Conservation (phyloP, 2,888 invertebrate species). For the Taenaris catops region DNA sequence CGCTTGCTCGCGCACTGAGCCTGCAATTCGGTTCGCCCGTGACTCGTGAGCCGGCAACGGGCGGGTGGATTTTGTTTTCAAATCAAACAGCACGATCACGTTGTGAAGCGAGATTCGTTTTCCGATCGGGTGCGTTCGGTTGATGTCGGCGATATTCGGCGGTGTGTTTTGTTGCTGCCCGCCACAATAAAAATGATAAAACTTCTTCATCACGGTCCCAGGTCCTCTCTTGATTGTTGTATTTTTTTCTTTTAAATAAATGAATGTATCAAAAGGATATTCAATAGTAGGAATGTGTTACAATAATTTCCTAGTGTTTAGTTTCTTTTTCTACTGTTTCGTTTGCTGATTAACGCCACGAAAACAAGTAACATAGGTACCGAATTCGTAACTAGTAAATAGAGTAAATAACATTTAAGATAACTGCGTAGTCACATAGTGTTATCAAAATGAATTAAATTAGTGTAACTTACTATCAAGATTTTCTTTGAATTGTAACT, state of each 20-base stretch:
- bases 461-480: too few species aligned
- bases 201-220: conserved; percentile 23
- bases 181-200: conserved; percentile 34
- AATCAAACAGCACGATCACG: conserved; percentile 70
- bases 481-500: too few species aligned
- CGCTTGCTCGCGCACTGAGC: conserved; percentile 79
- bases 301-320: too few species aligned
- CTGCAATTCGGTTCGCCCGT: conserved; percentile 38
- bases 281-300: too few species aligned
- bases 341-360: too few species aligned
- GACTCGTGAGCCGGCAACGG: conserved; percentile 39
- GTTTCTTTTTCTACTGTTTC: too few species aligned
- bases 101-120: conserved; percentile 69
- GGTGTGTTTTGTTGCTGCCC: conserved; percentile 44
- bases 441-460: too few species aligned
- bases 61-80: conserved; percentile 65
- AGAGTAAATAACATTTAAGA: too few species aligned
- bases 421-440: too few species aligned
- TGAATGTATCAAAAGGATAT: too few species aligned
- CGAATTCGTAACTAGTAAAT: too few species aligned
- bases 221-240: conserved; percentile 12
- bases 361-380: too few species aligned
- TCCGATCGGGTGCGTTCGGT: conserved; percentile 48
- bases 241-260: conserved; percentile 5
- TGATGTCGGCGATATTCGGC: conserved; percentile 47